Base-by-base conservation (phyloP, 2,113 vertebrate genomes). In the Coreoperca whiteheadi region DNA sequence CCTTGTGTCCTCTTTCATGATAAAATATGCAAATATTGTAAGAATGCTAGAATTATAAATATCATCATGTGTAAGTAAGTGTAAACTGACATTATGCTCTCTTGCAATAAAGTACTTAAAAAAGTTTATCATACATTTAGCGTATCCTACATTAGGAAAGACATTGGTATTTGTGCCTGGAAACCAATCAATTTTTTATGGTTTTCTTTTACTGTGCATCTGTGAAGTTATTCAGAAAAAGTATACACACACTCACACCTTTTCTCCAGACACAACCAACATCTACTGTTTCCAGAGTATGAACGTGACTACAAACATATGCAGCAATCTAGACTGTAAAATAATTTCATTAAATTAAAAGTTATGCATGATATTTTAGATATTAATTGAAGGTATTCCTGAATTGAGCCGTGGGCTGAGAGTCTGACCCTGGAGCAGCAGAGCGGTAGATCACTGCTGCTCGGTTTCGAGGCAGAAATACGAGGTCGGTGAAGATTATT, bases 401-500 rank as follows among this genome's bases (percentile, higher is more conserved):
- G 41, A 16, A 34, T 6, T 2, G 18, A 28, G 61, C 11, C 6
- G 25, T 46, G n/a, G 65, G 46, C 30, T n/a, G 4, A 23, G 51
- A 11, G 56, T 69, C 79, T 68, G 77, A 84, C 77, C 80, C 86
- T 74, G 86, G 60, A 64, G 25, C 79, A 63, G 85, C 64, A 18
- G 25, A 30, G 51, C 20, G 3, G 46, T 78, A 46, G 51, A 90
- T 87, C 84, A 88, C 56, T 15, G 76, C 77, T 23, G 43, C 61
- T 51, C 4, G 6, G 43, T 9, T 37, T 41, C 28, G 4, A 78
- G 61, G 64, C 72, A 83, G 79, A 78, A 81, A 83, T 73, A 77
- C 6, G 67, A 89, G 83, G 81, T 28, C 50, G 88, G 76, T 83
- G 67, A 57, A 88, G 88, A 88, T 88, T 81, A 85, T 82, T 75